phyloP scores from a whole-genome alignment of 2,797 vertebrate genomes.

The Artibeus lituratus region DNA sequence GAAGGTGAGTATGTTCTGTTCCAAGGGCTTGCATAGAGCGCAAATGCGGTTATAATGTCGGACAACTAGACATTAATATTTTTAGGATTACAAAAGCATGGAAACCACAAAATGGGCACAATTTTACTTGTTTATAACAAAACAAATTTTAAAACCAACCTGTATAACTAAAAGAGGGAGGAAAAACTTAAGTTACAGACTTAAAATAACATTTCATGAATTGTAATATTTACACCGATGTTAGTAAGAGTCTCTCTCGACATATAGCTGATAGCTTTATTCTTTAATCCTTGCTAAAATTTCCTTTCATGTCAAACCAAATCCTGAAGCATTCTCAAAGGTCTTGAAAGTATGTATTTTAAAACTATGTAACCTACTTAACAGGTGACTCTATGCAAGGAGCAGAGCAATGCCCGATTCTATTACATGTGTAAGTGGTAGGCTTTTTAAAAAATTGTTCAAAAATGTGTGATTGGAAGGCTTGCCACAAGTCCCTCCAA shows the following conservation, averaged over 20 bases:
- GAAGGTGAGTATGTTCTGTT: constrained; percentile 89
- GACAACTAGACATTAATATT: constrained; percentile 86
- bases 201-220: constrained; percentile 82
- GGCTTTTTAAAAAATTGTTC: constrained; percentile 77
- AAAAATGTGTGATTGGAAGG: constrained; percentile 81
- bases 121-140: constrained; percentile 82
- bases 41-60: constrained; percentile 88
- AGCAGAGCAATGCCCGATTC: constrained; percentile 82
- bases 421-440: constrained; percentile 80
- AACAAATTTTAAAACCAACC: constrained; percentile 75
- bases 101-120: constrained; percentile 85
- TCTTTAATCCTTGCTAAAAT: constrained; percentile 77
- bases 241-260: constrained; percentile 82
- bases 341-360: constrained; percentile 79
- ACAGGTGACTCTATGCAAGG: constrained; percentile 84
- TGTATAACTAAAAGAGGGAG: constrained; percentile 79
- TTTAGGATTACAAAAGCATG: constrained; percentile 85
- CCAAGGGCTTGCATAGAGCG: constrained; percentile 89
- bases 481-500: constrained; percentile 81
- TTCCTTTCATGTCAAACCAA: constrained; percentile 81
- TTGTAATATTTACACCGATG: constrained; percentile 84
- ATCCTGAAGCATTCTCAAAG: constrained; percentile 83
- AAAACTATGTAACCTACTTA: constrained; percentile 82
- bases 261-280: constrained; percentile 75
- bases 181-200: constrained; percentile 76